A percentile compares a stretch with the other conserved stretches of the same genome.
Evolutionary conservation across 2,113 vertebrate species (phyloP).

Genomic region (Theristicus caerulescens): DNA sequence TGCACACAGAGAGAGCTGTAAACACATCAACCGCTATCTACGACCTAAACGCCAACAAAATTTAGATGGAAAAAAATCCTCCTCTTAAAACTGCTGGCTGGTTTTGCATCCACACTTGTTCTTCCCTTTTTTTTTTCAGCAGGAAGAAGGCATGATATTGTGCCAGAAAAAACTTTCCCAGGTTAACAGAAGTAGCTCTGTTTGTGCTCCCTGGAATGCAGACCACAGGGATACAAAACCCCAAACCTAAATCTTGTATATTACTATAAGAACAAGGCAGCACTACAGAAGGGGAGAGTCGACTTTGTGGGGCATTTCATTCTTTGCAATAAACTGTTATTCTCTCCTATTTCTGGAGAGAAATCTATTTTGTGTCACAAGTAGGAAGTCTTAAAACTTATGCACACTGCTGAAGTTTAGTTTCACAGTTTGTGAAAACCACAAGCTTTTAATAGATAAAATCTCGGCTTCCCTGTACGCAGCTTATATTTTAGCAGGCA

Average conservation of each 20-base stretch:
- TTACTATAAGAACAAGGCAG: not conserved
- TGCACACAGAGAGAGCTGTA: not conserved
- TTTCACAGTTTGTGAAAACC: slow-evolving; percentile 2
- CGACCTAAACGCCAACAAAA: not conserved
- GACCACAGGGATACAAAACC: not conserved
- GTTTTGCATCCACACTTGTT: not conserved
- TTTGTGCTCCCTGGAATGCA: slow-evolving; percentile 2
- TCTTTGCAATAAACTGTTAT: not conserved
- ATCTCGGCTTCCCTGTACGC: not conserved
- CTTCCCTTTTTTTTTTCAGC: not conserved
- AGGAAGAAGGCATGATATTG: not conserved
- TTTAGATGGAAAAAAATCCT: not conserved
- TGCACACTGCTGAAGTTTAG: not conserved
- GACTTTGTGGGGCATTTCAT: not conserved
- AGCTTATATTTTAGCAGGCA: not conserved
- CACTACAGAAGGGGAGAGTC: not conserved
- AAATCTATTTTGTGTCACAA: not conserved
- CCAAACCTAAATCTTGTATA: not conserved
- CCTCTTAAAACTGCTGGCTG: not conserved
- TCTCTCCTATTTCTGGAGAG: not conserved
- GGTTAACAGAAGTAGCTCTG: slow-evolving; percentile 22
- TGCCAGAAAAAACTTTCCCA: not conserved
- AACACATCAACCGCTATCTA: not conserved
- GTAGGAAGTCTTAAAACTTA: not conserved
- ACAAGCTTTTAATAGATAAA: not conserved